Percentiles rank a stretch among this genome's conserved stretches.
These are phyloP conservation scores for Calliopum simillimum DNA, from an alignment of 2,888 invertebrate genomes.

Conservation along the genomic window DNA sequence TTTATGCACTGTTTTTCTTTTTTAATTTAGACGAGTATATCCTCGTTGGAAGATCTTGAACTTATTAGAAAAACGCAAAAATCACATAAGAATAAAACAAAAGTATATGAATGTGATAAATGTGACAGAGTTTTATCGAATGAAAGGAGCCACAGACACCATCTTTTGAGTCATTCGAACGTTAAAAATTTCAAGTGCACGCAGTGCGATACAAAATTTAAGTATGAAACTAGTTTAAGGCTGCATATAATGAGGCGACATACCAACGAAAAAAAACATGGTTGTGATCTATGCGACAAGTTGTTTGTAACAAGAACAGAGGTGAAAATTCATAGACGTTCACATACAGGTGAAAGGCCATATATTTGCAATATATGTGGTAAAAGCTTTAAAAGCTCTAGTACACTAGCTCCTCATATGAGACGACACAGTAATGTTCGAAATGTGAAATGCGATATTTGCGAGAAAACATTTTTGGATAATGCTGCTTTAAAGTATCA, in stretches of 20 bases:
- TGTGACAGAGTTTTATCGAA: constrained; percentile 1
- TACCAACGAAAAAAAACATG: constrained; percentile 2
- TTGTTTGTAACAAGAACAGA: constrained; percentile 31
- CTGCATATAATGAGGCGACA: constrained; percentile 13
- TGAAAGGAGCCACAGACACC: background rate
- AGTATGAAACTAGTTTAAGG: background rate
- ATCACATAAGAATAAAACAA: too few species aligned
- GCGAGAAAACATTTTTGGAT: constrained; percentile 29
- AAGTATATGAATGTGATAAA: constrained; percentile 1
- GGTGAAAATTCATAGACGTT: constrained; percentile 54
- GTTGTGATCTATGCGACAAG: constrained; percentile 33
- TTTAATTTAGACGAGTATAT: too few species aligned
- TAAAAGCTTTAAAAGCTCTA: constrained; percentile 66
- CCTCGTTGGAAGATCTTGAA: too few species aligned
- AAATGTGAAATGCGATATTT: constrained; percentile 28
- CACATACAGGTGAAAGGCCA: constrained; percentile 70
- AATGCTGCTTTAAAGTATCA: constrained; percentile 5
- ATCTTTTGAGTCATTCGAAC: background rate
- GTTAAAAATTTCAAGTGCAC: constrained; percentile 9
- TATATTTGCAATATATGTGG: constrained; percentile 72
- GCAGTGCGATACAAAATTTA: constrained; percentile 7
- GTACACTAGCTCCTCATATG: constrained; percentile 1
- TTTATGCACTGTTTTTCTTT: too few species aligned
- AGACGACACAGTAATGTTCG: constrained; percentile 5
- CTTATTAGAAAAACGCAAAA: too few species aligned